These are phyloP conservation scores for Arctia plantaginis DNA, from an alignment of 2,888 invertebrate genomes.

Conservation along the genomic window DNA sequence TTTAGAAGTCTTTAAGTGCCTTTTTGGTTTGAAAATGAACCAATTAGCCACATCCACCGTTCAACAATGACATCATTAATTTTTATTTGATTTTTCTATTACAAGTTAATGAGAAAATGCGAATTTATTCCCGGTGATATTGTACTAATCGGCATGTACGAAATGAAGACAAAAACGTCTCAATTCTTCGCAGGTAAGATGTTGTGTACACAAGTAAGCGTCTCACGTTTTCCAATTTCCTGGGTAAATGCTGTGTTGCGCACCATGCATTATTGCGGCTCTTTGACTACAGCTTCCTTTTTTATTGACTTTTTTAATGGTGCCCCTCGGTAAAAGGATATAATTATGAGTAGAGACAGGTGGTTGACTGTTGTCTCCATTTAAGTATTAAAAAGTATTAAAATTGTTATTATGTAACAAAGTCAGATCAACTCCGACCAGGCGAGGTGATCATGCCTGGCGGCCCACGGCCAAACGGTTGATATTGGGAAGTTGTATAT, in stretches of 20 bases:
- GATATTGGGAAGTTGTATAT: too few relatives aligned
- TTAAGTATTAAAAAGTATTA: not conserved
- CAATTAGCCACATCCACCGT: too few relatives aligned
- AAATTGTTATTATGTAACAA: not conserved
- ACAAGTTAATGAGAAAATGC: not conserved
- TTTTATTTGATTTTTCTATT: not conserved
- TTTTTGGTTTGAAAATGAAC: too few relatives aligned
- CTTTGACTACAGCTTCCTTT: constrained; percentile 32
- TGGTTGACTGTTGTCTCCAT: constrained; percentile 5
- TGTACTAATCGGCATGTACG: constrained; percentile 12
- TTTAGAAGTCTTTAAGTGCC: too few relatives aligned
- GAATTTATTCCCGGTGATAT: not conserved
- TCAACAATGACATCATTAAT: too few relatives aligned
- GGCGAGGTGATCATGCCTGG: too few relatives aligned
- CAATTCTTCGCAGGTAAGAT: constrained; percentile 36
- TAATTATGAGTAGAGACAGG: constrained; percentile 15
- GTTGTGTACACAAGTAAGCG: constrained; percentile 44
- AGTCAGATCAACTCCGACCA: too few relatives aligned
- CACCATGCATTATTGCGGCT: constrained; percentile 44
- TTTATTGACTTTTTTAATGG: constrained; percentile 35
- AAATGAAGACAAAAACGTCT: constrained; percentile 29
- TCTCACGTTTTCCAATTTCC: constrained; percentile 62
- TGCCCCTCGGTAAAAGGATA: constrained; percentile 16
- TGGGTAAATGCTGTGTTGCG: constrained; percentile 43
- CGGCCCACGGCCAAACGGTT: too few relatives aligned